Evolutionary conservation across 2,113 vertebrate genomes (phyloP).

Genomic region (Hippocampus barbouri): DNA sequence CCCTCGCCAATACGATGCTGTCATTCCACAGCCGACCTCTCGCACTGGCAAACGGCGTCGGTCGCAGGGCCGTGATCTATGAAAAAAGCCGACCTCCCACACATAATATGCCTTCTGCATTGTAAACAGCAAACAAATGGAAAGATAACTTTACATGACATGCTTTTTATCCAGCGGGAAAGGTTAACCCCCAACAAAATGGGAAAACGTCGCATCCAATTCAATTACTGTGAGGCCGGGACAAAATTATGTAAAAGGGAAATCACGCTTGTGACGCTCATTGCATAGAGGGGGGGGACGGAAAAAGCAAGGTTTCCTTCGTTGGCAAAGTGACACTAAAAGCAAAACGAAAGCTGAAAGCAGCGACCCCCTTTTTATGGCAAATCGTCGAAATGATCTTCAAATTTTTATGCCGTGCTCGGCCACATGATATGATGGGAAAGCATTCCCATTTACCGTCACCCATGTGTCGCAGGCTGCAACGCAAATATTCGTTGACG

Average conservation of each 20-base stretch:
- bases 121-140: conserved; percentile 33
- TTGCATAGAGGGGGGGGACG: too few species aligned
- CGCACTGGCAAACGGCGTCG: conserved; percentile 45
- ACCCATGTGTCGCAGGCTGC: too few species aligned
- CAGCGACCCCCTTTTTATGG: background rate
- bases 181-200: conserved; percentile 11
- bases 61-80: conserved; percentile 47
- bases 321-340: background rate
- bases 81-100: conserved; percentile 18
- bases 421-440: too few species aligned
- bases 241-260: background rate
- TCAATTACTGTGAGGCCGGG: background rate
- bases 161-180: conserved; percentile 16
- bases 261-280: background rate
- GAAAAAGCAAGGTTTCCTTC: background rate
- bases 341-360: conserved; percentile 10
- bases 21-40: conserved; percentile 46
- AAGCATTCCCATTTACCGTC: too few species aligned
- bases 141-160: background rate
- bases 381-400: background rate
- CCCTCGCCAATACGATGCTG: conserved; percentile 35
- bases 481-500: too few species aligned
- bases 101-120: conserved; percentile 34
- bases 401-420: too few species aligned
- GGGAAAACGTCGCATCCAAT: background rate